Evolutionary conservation across 2,797 vertebrate genomes (phyloP).

Genomic region (Aphelocoma californica): DNA sequence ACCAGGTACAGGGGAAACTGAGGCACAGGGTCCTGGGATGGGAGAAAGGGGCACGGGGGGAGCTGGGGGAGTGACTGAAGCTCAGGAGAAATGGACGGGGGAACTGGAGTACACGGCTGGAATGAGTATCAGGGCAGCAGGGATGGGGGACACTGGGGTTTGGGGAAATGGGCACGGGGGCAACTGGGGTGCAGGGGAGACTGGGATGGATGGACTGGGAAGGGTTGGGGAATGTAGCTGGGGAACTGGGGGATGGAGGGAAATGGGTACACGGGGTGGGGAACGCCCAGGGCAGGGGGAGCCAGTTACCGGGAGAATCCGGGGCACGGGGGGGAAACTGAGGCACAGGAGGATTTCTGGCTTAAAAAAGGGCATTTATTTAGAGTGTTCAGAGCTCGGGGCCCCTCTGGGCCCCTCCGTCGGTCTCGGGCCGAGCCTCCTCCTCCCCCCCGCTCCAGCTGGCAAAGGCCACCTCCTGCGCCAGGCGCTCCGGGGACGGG

Average conservation of each 20-base stretch:
- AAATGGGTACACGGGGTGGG: too few relatives aligned
- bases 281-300: too few relatives aligned
- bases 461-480: constrained; percentile 84
- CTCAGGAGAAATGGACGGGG: too few relatives aligned
- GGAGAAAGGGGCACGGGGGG: too few relatives aligned
- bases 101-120: background rate
- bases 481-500: constrained; percentile 86
- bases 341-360: background rate
- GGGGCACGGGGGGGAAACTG: background rate
- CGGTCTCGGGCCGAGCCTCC: background rate
- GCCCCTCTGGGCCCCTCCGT: accelerated
- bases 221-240: background rate
- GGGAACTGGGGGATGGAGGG: background rate
- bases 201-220: too few relatives aligned
- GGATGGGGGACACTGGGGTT: background rate
- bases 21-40: background rate
- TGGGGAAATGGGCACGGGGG: background rate
- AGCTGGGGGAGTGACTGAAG: too few relatives aligned
- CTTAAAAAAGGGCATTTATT: background rate
- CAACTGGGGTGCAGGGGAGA: too few relatives aligned
- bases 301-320: too few relatives aligned
- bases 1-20: background rate
- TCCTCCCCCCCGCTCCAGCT: constrained; percentile 76
- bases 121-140: background rate
- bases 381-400: background rate